Conservation (phyloP, 2,888 invertebrate genomes). For the Idaea aversata region DNA sequence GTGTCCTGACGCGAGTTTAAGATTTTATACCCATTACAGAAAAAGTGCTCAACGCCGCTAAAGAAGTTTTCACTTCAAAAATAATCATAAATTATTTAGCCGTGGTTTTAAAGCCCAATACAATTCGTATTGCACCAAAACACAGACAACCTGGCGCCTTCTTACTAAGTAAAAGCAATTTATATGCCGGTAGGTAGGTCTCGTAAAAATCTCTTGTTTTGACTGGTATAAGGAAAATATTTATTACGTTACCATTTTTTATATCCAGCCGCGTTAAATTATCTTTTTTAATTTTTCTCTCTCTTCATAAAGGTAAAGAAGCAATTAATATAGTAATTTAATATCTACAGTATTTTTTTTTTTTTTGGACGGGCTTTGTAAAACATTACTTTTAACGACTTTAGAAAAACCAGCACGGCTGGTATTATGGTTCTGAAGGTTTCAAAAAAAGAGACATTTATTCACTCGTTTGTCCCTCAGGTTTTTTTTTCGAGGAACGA, state of each 20-base stretch:
- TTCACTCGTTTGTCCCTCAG: too few species aligned
- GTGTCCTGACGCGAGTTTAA: too few species aligned
- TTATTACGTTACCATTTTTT: background rate
- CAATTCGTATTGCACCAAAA: background rate
- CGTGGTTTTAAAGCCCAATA: background rate
- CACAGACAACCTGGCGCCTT: slow-evolving; percentile 19
- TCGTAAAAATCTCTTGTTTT: background rate
- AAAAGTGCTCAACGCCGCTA: too few species aligned
- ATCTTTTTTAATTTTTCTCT: background rate
- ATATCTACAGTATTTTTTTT: background rate
- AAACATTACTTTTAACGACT: too few species aligned
- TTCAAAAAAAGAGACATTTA: too few species aligned
- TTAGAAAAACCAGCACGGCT: too few species aligned
- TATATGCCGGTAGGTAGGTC: background rate
- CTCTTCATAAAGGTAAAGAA: background rate
- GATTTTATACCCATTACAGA: too few species aligned
- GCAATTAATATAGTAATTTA: background rate
- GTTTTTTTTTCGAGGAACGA: too few species aligned
- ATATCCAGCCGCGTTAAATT: background rate
- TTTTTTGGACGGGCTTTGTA: too few species aligned
- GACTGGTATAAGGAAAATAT: background rate
- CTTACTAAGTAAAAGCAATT: slow-evolving; percentile 16
- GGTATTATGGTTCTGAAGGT: too few species aligned
- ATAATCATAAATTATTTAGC: too few species aligned
- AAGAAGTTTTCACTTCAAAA: too few species aligned